These are phyloP conservation scores for Crotalus helleri DNA, from an alignment of 2,113 vertebrate genomes.

Conservation along the genomic window DNA sequence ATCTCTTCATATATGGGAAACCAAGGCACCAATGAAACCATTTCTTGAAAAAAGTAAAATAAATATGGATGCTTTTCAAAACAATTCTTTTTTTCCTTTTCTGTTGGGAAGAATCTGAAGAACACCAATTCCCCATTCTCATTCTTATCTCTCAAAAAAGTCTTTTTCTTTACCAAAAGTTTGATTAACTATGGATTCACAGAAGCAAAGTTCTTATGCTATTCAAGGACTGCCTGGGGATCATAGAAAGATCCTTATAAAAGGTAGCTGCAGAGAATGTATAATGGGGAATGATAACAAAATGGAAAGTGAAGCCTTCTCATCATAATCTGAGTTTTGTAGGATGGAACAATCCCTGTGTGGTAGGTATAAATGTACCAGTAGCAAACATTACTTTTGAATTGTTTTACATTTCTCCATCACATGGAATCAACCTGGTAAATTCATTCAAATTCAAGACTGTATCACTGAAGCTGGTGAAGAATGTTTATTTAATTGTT, in stretches of 20 bases:
- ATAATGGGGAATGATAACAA: neutral
- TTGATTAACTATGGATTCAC: neutral
- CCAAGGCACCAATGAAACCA: neutral
- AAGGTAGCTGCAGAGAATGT: conserved; percentile 19
- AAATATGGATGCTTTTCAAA: neutral
- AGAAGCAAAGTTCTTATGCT: neutral
- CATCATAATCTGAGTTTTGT: neutral
- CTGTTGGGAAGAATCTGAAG: neutral
- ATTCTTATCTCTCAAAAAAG: neutral
- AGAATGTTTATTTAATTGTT: neutral
- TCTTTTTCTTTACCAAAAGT: neutral
- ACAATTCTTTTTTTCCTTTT: neutral
- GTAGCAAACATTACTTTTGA: neutral
- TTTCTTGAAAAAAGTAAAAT: neutral
- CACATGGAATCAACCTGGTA: neutral
- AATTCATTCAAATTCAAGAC: neutral
- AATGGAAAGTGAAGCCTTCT: neutral
- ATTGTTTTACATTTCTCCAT: neutral
- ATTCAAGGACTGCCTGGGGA: neutral
- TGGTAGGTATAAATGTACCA: neutral
- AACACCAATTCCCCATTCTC: neutral
- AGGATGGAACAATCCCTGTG: neutral
- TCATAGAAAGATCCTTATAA: neutral
- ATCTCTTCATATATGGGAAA: neutral
- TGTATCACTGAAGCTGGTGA: neutral